Base-by-base conservation (phyloP, 2,797 vertebrate genomes). In the Syncerus caffer region DNA sequence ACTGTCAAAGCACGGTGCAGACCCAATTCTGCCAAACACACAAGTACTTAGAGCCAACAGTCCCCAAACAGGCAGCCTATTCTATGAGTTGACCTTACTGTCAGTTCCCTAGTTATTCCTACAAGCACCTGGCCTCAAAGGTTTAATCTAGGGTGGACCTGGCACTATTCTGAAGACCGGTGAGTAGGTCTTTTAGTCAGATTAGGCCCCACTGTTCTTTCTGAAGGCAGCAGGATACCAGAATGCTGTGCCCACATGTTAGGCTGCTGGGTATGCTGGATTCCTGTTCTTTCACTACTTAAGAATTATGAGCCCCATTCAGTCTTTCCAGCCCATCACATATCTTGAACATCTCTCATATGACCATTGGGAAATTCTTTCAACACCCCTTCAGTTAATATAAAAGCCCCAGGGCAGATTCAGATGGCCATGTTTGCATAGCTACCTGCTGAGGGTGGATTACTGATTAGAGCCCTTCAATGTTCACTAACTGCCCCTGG, bases 331-430 rank as follows among this genome's bases (percentile, higher is more conserved):
- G 78, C 16, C 19, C 80, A 34, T 80, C 50, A 55, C 34, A 4
- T 74, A 84, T 85, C 91, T 94, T 19, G 3, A 92, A 86, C 67
- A 38, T n/a, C 47, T 58, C 51, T 64, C 51, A 89, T 74, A 87
- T 80, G 42, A 89, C 58, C 64, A 57, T 6, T 31, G 84, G 84
- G 64, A 94, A 94, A 84, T 95, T 42, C 74, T 89, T 97, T 93
- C 13, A 57, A 85, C 27, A 90, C 29, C 45, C 8, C 12, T 92
- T 87, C 88, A 91, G 57, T 86, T 92, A 86, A 86, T 42, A 58
- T 27, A 86, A 96, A 96, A 90, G 78, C 64, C 17, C 51, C 58
- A 86, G 78, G 45, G 62, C 50, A 79, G n/a, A 97, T 85, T 84
- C 76, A 55, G 47, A 62, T 78, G 85, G n/a, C 47, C 47, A 31